phyloP scores from a whole-genome alignment of 2,113 vertebrate species.

The Pollachius pollachius region DNA sequence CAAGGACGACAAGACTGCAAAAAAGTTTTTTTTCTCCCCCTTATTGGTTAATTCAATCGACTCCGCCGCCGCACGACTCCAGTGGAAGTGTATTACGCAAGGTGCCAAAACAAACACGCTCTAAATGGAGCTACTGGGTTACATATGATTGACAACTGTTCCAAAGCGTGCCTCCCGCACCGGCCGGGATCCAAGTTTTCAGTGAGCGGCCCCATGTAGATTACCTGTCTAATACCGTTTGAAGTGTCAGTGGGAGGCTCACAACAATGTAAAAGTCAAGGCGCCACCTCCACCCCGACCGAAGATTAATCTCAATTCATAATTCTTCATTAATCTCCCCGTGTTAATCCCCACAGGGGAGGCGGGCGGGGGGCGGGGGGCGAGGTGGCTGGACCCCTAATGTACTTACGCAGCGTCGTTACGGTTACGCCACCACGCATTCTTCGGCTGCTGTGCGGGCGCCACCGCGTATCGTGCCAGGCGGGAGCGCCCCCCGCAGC shows the following conservation, averaged over 20 bases:
- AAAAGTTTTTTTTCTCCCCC: constrained; percentile 12
- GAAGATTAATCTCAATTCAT: neutral
- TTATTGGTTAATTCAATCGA: too few relatives aligned
- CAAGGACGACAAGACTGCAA: constrained; percentile 34
- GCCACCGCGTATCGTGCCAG: constrained; percentile 30
- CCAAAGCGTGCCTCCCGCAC: constrained; percentile 43
- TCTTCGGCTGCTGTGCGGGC: constrained; percentile 27
- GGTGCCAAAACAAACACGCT: constrained; percentile 45
- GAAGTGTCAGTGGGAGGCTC: constrained; percentile 10
- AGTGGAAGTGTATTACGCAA: neutral
- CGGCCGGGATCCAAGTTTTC: constrained; percentile 33
- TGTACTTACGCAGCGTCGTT: constrained; percentile 18
- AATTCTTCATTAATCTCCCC: neutral
- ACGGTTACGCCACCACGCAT: constrained; percentile 28
- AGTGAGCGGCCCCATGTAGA: constrained; percentile 36
- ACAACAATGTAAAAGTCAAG: constrained; percentile 9
- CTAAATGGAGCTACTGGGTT: constrained; percentile 24
- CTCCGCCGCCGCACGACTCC: too few relatives aligned
- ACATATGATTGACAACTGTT: constrained; percentile 47
- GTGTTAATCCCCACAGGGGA: neutral
- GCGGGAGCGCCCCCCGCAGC: constrained; percentile 25
- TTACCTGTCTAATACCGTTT: constrained; percentile 34
- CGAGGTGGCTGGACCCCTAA: constrained; percentile 21
- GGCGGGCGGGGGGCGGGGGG: too few relatives aligned
- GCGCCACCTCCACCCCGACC: neutral